A percentile compares a stretch with the other conserved stretches of the same genome.
phyloP scores from a whole-genome alignment of 2,797 vertebrate species.

The Mus minutoides region DNA sequence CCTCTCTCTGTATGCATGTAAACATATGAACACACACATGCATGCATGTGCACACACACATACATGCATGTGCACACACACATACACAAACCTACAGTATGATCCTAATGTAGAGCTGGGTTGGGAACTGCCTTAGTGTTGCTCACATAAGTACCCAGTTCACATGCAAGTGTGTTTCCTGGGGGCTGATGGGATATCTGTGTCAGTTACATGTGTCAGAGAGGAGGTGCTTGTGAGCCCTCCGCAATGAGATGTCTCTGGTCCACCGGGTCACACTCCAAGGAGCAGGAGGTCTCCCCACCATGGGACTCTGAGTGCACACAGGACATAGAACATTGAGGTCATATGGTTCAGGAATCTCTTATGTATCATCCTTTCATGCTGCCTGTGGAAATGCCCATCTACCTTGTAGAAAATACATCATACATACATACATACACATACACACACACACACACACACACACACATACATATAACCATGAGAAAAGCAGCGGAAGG shows the following conservation, averaged over 20 bases:
- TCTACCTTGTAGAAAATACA: neutral
- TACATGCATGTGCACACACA: accelerated
- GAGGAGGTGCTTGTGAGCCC: neutral
- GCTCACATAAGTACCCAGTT: neutral
- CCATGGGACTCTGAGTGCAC: too few species aligned
- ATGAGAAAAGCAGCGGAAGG: neutral
- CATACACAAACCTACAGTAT: neutral
- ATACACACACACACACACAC: too few species aligned
- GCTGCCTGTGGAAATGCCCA: neutral
- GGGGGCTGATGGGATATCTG: neutral
- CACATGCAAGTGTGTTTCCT: neutral
- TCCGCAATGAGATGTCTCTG: neutral
- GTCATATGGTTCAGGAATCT: neutral
- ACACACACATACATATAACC: neutral
- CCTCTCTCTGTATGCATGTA: neutral
- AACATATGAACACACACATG: neutral
- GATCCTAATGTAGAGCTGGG: neutral
- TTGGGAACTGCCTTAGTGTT: neutral
- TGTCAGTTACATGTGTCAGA: neutral
- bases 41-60: neutral
- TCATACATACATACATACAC: neutral
- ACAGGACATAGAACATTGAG: accelerated
- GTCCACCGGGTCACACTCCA: neutral
- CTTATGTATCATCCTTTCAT: too few species aligned
- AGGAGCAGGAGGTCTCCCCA: neutral